Percentiles rank a stretch among this genome's conserved stretches.
phyloP scores from a whole-genome alignment of 2,888 invertebrate genomes.

The Ectropis crepuscularia region DNA sequence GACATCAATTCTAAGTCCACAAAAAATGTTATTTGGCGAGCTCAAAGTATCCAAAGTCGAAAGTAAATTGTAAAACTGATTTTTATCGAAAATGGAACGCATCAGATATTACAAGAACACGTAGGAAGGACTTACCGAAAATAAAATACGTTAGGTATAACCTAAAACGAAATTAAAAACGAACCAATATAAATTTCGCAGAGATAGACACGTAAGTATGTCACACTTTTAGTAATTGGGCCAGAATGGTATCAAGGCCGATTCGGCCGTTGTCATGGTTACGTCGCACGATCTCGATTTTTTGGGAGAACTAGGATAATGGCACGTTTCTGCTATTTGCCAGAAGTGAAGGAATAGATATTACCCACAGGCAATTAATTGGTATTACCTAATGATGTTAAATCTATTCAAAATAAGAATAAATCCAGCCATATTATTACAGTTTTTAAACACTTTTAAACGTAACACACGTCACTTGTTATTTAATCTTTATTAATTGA shows the following conservation, averaged over 20 bases:
- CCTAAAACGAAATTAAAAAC: constrained; percentile 7
- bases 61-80: too few species aligned
- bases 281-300: constrained; percentile 25
- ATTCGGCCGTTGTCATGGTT: constrained; percentile 26
- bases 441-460: too few species aligned
- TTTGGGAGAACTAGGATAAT: constrained; percentile 25
- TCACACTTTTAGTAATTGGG: constrained; percentile 35
- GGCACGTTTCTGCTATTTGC: constrained; percentile 10
- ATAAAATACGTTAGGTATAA: not conserved
- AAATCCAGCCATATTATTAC: not conserved
- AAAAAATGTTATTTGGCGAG: too few species aligned
- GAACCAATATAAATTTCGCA: constrained; percentile 9
- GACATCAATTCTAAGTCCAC: too few species aligned
- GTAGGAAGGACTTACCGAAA: not conserved
- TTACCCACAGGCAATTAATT: too few species aligned
- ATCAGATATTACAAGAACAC: not conserved
- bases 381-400: constrained; percentile 4
- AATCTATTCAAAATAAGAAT: not conserved
- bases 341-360: constrained; percentile 1
- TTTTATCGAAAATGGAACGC: not conserved
- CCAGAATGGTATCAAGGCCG: constrained; percentile 32
- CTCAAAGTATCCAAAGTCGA: too few species aligned
- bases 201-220: constrained; percentile 15
- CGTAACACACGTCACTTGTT: not conserved
- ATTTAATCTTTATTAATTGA: not conserved